Conservation (phyloP, 1,140 invertebrate species). For the Formica selysi region DNA sequence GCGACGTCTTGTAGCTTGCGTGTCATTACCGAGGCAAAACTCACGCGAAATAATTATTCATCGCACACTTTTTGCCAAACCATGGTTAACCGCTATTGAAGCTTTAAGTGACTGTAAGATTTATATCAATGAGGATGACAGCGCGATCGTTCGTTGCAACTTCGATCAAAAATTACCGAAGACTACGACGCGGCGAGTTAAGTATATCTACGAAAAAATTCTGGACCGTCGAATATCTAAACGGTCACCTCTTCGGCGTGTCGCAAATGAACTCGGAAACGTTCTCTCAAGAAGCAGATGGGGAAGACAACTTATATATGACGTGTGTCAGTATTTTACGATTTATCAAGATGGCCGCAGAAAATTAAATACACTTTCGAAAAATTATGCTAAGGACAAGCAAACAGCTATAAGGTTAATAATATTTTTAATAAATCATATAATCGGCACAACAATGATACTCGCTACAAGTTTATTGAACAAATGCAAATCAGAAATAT, state of each 20-base stretch:
- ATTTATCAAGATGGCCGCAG: constrained; percentile 50
- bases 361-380: constrained; percentile 21
- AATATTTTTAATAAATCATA: background rate
- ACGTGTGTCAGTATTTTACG: constrained; percentile 35
- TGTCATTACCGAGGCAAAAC: background rate
- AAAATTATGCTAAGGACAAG: background rate
- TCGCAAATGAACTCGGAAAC: constrained; percentile 51
- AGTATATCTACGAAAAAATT: constrained; percentile 54
- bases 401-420: constrained; percentile 34
- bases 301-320: constrained; percentile 51
- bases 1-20: constrained; percentile 51
- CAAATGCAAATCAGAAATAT: background rate
- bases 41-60: background rate
- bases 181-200: constrained; percentile 15
- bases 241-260: constrained; percentile 41
- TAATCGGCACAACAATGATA: background rate
- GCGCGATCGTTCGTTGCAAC: constrained; percentile 18
- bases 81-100: constrained; percentile 61
- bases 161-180: background rate
- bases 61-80: background rate
- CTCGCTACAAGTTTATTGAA: background rate
- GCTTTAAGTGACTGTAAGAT: constrained; percentile 63
- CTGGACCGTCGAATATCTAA: constrained; percentile 35
- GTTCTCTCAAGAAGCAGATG: constrained; percentile 46
- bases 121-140: background rate